These are phyloP conservation scores for Rhagonycha lutea DNA, from an alignment of 2,888 invertebrate genomes.

Conservation along the genomic window DNA sequence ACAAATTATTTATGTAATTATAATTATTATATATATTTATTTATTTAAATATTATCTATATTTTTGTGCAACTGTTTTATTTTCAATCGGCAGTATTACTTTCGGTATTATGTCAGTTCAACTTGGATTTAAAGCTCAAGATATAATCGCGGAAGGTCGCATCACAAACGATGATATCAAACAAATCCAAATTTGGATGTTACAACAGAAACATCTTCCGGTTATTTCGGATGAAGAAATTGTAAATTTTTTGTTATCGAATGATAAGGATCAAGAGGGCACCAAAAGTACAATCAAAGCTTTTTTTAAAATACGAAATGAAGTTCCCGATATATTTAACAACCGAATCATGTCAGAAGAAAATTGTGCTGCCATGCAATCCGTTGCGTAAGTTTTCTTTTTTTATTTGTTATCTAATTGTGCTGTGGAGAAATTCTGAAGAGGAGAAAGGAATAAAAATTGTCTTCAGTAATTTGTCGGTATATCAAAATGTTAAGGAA, in stretches of 20 bases:
- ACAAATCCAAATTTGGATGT: not conserved
- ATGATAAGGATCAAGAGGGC: not conserved
- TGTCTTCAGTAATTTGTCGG: too few species aligned
- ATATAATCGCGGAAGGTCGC: not conserved
- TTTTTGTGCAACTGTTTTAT: too few species aligned
- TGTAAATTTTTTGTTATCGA: not conserved
- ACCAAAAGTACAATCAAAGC: not conserved
- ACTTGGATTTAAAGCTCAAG: not conserved
- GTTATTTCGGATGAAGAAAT: not conserved
- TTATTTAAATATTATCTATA: too few species aligned
- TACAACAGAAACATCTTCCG: not conserved
- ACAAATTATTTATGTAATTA: too few species aligned
- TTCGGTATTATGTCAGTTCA: too few species aligned
- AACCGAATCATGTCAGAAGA: not conserved
- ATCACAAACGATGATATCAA: not conserved
- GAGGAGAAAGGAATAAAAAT: too few species aligned
- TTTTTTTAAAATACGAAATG: not conserved
- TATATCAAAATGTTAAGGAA: too few species aligned
- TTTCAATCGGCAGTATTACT: too few species aligned
- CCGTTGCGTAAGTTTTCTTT: slow-evolving; percentile 65
- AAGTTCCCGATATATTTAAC: not conserved
- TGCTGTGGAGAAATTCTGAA: too few species aligned
- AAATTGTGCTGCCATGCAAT: slow-evolving; percentile 45
- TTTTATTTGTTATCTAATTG: too few species aligned
- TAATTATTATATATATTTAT: too few species aligned